Base-by-base conservation (phyloP, 2,797 vertebrate genomes). In the Eidolon dupreanum region DNA sequence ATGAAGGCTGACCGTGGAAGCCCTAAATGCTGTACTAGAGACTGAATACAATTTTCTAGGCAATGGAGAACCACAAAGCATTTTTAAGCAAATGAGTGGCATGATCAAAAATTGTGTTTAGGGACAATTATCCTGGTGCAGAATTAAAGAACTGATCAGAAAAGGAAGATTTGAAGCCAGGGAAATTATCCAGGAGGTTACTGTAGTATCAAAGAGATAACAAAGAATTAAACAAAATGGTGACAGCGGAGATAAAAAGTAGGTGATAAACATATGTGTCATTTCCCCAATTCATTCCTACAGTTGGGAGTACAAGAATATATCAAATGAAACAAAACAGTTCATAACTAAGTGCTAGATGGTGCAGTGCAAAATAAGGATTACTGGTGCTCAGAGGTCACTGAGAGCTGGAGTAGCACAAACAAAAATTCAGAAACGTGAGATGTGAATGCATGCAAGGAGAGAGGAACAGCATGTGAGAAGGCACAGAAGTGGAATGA, bases 141-240 rank as follows among this genome's bases (percentile, higher is more conserved):
- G 83, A 92, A 55, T 84, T 75, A 66, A n/a, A 73, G 20, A 82
- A n/a, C 8, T 78, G 17, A 16, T 88, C 11, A 96, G 33, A 61
- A 93, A 85, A 55, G 31, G 6, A 46, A 61, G 33, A 26, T n/a
- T 43, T 17, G 10, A 93, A 93, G 38, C 71, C 19, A 89, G 33
- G 33, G 12, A 71, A 85, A 66, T 49, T 68, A 70, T 16, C 55
- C 59, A 89, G 28, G 19, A 61, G 26, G 24, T 11, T 78, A 17
- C 68, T 51, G 71, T 2, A 57, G 43, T 8, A 9, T 78, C 55
- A 41, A 19, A 59, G 43, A 49, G 11, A 71, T 5, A 31, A 61
- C 9, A 17, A 90, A 36, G 24, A 53, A 36, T 31, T 36, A n/a
- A 88, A 57, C 19, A 82, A 90, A 79, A 51, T n/a, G 13, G 9